phyloP scores from a whole-genome alignment of 2,888 invertebrate species.

The Tipula lateralis region DNA sequence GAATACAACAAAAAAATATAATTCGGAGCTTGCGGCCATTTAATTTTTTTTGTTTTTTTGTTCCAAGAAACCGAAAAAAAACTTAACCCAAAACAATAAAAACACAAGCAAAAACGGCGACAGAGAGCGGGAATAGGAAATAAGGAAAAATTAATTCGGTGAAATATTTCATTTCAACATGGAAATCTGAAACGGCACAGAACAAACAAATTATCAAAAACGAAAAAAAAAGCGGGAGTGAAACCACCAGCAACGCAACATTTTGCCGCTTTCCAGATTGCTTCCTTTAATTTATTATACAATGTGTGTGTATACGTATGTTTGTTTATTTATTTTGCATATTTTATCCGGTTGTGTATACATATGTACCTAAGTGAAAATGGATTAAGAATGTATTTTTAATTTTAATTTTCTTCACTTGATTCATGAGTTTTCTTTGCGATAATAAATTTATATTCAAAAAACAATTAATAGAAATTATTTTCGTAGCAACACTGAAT shows the following conservation, averaged over 20 bases:
- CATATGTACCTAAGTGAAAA: neutral
- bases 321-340: neutral
- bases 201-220: neutral
- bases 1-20: neutral
- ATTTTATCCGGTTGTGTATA: neutral
- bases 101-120: neutral
- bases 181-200: neutral
- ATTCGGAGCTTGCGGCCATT: neutral
- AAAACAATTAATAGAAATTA: neutral
- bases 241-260: neutral
- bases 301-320: neutral
- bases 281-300: neutral
- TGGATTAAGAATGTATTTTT: neutral
- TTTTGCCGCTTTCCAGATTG: neutral
- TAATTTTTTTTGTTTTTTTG: neutral
- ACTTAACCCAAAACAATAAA: neutral
- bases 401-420: too few species aligned
- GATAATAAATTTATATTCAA: neutral
- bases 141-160: neutral
- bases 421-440: neutral
- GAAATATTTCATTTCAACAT: neutral
- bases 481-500: neutral
- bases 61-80: neutral
- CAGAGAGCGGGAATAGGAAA: neutral
- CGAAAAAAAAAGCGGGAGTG: neutral